Evolutionary conservation across 2,113 vertebrate species (phyloP), one percentile per base, ranked within the genome.

Genomic region (Ochotona curzoniae): DNA sequence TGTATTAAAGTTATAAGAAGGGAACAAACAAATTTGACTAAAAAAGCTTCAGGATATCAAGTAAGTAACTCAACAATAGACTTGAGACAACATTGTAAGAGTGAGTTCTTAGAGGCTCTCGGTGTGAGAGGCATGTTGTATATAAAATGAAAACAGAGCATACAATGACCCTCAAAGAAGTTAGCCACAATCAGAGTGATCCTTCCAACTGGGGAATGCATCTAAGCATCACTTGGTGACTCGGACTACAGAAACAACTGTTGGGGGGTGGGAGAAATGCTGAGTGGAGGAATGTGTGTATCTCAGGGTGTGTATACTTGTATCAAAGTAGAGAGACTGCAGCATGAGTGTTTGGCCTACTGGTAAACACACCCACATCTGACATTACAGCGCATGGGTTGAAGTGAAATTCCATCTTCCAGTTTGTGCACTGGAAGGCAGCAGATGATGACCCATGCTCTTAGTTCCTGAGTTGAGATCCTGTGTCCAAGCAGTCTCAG

Each of bases 281-380:
- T 54, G 73, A 2, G 49, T 63, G 20, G 79, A 4, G 23, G 83
- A 21, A 73, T 8, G 2, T 44, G 3, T 32, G 3, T 47, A 3
- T 8, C 32, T 12, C 23, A 51, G 5, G 7, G 3, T 1, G 5
- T 51, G 57, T 44, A 13, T 25, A 13, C 8, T 0, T n/a, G 8
- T 57, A 18, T 57, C 14, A 57, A 57, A 57, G 14, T 1, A 57
- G 9, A 15, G 54, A 57, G 54, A 44, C 38, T 44, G 38, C 54
- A 57, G 54, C 54, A 17, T 14, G 54, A 18, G 54, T 57, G 54
- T 57, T 57, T 18, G 54, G 54, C 54, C 54, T 57, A 17, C 54
- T 57, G 54, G 5, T 17, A 57, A 18, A 57, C 54, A 57, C 38
- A 44, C 38, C 38, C 38, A 44, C 38, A 44, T 44, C 38, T 44